phyloP scores from a whole-genome alignment of 2,797 vertebrate species.

The Eulemur coronatus region DNA sequence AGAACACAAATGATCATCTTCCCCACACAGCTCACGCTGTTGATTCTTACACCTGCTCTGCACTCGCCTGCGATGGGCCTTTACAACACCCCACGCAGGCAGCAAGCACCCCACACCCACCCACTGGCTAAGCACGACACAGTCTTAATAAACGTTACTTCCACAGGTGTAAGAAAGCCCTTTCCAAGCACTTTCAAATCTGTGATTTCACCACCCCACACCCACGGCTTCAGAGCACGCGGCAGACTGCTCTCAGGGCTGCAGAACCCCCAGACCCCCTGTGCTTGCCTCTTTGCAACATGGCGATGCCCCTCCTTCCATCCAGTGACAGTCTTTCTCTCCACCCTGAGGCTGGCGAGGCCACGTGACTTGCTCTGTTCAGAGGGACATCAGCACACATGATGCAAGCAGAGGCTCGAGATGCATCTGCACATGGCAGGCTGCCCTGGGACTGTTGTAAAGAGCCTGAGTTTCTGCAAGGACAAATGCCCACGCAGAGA shows the following conservation, averaged over 20 bases:
- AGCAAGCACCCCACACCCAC: neutral
- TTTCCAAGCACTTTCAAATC: neutral
- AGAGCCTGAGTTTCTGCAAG: no score
- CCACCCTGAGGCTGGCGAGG: neutral
- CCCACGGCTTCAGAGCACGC: neutral
- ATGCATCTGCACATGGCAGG: neutral
- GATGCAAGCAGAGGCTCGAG: neutral
- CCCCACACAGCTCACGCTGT: neutral
- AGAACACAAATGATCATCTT: neutral
- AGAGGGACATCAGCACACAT: neutral
- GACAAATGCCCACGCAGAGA: neutral
- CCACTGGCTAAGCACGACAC: neutral
- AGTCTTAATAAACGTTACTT: neutral
- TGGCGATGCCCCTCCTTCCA: neutral
- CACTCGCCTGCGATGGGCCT: neutral
- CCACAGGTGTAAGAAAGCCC: neutral
- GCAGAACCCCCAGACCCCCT: no score
- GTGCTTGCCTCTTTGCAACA: neutral
- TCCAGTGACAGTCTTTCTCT: neutral
- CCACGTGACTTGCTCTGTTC: neutral
- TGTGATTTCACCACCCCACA: neutral
- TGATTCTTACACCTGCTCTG: neutral
- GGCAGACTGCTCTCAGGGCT: no score
- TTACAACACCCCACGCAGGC: no score
- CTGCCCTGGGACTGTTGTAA: neutral